phyloP scores from a whole-genome alignment of 2,113 vertebrate genomes.

The Apaloderma vittatum region DNA sequence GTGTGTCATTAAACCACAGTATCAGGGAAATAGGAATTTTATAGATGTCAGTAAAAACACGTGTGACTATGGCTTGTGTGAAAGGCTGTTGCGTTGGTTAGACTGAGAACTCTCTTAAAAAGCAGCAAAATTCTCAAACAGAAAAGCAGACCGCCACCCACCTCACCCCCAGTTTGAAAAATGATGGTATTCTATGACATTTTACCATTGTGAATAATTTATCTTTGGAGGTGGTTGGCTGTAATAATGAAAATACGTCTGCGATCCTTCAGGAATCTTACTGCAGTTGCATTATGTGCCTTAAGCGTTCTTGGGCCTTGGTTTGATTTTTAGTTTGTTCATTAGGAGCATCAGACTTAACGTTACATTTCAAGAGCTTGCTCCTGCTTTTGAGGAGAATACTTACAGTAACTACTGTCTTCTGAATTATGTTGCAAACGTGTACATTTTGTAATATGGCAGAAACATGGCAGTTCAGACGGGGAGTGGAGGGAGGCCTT shows the following conservation, averaged over 20 bases:
- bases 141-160: neutral
- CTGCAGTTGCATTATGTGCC: neutral
- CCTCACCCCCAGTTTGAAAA: neutral
- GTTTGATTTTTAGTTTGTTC: neutral
- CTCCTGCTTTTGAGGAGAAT: neutral
- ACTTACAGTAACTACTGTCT: neutral
- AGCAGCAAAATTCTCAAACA: neutral
- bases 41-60: neutral
- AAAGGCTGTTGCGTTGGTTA: neutral
- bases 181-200: accelerated
- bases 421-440: neutral
- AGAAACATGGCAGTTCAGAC: neutral
- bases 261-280: neutral
- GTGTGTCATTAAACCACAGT: neutral
- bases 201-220: neutral
- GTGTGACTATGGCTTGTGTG: neutral
- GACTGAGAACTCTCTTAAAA: neutral
- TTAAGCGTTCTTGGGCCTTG: neutral
- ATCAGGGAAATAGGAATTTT: neutral
- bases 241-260: neutral
- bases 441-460: neutral
- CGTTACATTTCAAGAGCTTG: neutral
- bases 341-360: neutral
- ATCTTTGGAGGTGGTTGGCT: neutral
- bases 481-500: neutral